Base-by-base conservation (phyloP, 2,888 invertebrate genomes). In the Cerceris rybyensis region DNA sequence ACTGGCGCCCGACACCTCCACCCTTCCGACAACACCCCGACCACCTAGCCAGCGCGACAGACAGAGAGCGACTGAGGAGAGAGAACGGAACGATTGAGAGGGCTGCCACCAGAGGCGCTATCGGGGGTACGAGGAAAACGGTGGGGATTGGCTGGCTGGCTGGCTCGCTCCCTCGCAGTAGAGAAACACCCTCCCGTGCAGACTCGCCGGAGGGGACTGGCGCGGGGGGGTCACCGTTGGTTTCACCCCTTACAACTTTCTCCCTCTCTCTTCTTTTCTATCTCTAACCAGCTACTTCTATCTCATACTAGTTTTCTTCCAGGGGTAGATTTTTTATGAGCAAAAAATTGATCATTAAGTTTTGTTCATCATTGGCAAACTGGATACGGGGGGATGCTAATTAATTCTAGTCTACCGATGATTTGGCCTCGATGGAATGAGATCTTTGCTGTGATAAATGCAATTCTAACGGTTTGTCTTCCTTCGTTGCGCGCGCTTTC, bases 1-100 rank as follows among this genome's bases (percentile, higher is more conserved):
- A 91, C 91, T 91, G 90, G 86, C 87, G 89, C 88, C 88, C 80
- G 88, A 89, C 88, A 89, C 88, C 88, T 84, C 89, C 90, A 90
- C 90, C 90, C 90, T 88, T 82, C 86, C 87, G 89, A 86, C 87
- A 86, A 88, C 87, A 86, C 88, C 82, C 88, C 88, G 82, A 85
- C 80, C 83, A 83, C 81, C 71, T 63, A 70, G 39, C 83, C 80
- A 85, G 70, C 78, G 61, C 73, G 65, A 65, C 60, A 69, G 81
- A 82, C 68, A 74, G 57, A 80, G 80, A 73, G 41, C 69, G 75
- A 78, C 81, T 72, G 68, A 79, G 55, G 55, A 67, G 52, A 55
- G 58, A 41, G 52, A 43, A 6, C 42, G 46, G 70, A 71, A 68
- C 58, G 78, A 73, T 80, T 70, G 73, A 66, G 79, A 72, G 43